Evolutionary conservation across 2,113 vertebrate species (phyloP).

Genomic region (Halcyon senegalensis): DNA sequence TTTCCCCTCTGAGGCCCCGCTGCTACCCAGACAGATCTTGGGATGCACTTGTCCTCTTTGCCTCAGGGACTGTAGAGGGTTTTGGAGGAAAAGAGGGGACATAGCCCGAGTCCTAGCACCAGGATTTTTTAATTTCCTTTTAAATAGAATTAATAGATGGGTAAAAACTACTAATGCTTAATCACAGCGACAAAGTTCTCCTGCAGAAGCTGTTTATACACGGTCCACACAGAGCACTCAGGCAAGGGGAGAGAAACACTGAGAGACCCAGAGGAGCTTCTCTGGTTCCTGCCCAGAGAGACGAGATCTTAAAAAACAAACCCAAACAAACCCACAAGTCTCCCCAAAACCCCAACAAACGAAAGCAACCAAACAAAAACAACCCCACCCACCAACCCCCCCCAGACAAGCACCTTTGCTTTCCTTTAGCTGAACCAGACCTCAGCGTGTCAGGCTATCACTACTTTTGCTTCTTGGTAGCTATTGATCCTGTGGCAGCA

Average conservation of each 20-base stretch:
- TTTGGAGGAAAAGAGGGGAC: neutral
- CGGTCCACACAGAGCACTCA: neutral
- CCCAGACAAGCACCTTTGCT: neutral
- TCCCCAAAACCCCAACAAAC: too few relatives aligned
- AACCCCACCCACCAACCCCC: neutral
- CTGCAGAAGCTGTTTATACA: neutral
- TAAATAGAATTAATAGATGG: neutral
- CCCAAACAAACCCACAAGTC: neutral
- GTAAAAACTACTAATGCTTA: neutral
- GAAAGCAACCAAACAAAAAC: too few relatives aligned
- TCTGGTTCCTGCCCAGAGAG: neutral
- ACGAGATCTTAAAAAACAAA: neutral
- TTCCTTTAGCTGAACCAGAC: neutral
- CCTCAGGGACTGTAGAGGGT: neutral
- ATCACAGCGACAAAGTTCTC: neutral
- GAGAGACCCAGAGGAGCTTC: neutral
- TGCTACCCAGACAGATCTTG: neutral
- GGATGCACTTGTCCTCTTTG: rapidly evolving
- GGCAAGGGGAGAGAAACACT: neutral
- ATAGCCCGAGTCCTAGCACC: neutral
- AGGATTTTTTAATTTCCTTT: neutral
- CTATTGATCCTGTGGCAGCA: neutral
- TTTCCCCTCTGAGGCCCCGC: neutral
- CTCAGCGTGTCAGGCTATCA: neutral
- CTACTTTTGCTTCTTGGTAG: neutral